A percentile compares a stretch with the other conserved stretches of the same genome.
phyloP scores from a whole-genome alignment of 1,140 invertebrate genomes.

The Harlomillsia oculata region DNA sequence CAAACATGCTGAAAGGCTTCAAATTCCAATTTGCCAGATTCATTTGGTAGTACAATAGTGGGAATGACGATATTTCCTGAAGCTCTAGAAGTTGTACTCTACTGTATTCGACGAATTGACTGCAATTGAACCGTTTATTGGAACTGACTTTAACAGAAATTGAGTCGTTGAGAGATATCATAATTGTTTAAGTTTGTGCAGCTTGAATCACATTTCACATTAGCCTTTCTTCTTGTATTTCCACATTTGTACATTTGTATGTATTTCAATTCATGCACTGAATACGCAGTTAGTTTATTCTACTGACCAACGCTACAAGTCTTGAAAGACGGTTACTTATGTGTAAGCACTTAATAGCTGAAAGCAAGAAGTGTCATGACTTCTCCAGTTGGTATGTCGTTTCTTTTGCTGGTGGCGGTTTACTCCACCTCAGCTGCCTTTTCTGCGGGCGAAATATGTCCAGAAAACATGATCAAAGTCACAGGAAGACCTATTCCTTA shows the following conservation, averaged over 20 bases:
- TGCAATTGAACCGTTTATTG: neutral
- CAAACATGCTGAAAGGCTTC: neutral
- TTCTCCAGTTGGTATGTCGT: slow-evolving; percentile 1
- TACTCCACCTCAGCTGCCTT: too few species aligned
- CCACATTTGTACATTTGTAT: too few species aligned
- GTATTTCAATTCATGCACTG: too few species aligned
- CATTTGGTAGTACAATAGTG: neutral
- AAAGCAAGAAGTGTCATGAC: slow-evolving; percentile 9
- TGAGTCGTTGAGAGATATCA: too few species aligned
- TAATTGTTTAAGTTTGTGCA: too few species aligned
- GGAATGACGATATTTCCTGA: neutral
- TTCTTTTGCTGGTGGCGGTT: neutral
- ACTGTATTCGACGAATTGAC: neutral
- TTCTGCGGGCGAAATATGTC: slow-evolving; percentile 1
- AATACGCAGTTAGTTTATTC: too few species aligned
- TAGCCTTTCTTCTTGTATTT: too few species aligned
- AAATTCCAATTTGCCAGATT: neutral
- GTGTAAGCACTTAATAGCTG: neutral
- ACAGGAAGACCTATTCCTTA: neutral
- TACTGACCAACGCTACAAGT: too few species aligned
- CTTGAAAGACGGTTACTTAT: too few species aligned
- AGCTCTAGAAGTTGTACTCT: too few species aligned
- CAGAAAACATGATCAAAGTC: neutral
- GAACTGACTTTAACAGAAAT: neutral
- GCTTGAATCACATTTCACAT: too few species aligned